Conservation (phyloP, 2,888 invertebrate genomes). For the Acrobasis consociella region DNA sequence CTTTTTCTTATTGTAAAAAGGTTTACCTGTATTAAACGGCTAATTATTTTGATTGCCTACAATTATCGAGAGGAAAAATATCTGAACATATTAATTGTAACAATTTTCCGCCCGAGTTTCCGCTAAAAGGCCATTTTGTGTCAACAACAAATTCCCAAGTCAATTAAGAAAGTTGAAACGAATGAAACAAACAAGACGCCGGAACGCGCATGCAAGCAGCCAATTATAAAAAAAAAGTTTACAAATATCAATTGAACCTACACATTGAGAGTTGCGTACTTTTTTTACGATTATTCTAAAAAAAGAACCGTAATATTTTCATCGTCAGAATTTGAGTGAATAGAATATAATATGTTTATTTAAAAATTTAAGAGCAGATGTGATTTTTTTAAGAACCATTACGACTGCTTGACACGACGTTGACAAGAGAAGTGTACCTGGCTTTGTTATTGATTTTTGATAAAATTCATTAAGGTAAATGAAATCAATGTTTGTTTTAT, state of each 20-base stretch:
- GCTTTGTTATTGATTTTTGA: too few relatives aligned
- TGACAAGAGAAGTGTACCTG: too few relatives aligned
- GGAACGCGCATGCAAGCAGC: background rate
- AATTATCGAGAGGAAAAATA: background rate
- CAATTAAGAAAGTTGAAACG: background rate
- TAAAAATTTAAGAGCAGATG: too few relatives aligned
- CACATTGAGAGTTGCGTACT: background rate
- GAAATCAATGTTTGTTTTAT: too few relatives aligned
- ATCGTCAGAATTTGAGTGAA: too few relatives aligned
- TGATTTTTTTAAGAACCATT: too few relatives aligned
- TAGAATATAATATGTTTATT: too few relatives aligned
- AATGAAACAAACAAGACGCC: background rate
- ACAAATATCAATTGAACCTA: too few relatives aligned
- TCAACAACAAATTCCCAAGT: background rate
- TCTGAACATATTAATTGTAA: background rate
- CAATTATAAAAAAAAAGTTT: background rate
- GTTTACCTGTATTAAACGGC: background rate
- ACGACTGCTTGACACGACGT: too few relatives aligned
- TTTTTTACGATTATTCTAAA: background rate
- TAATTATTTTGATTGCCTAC: background rate
- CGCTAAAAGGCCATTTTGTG: background rate
- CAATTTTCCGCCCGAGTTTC: background rate
- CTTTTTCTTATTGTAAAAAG: too few relatives aligned
- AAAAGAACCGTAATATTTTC: background rate
- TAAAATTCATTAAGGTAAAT: too few relatives aligned